Evolutionary conservation across 2,113 vertebrate species (phyloP), one percentile per base, ranked within the genome.

Genomic region (Brachypodius melanocephalos): DNA sequence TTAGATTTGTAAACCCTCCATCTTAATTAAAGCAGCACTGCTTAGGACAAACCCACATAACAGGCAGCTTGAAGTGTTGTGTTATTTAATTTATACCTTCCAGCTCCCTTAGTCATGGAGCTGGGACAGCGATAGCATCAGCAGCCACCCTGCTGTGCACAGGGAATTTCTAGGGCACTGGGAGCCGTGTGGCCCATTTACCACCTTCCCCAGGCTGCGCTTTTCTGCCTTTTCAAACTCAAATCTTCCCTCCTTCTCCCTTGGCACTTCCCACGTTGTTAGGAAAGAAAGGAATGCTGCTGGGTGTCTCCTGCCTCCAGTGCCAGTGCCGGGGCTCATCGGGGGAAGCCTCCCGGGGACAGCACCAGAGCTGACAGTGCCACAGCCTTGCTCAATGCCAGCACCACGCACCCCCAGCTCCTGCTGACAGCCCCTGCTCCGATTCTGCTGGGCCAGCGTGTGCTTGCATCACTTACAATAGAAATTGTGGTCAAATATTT

Each of bases 1-100:
- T 80, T 90, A 40, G 90, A 83, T 92, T 88, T 94, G 94, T 90
- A 96, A 95, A 71, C 96, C 58, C 93, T 55, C 66, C 34, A 2
- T 88, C 91, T 68, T 89, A 81, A 95, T 96, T 89, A 96, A 87
- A 91, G 87, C 89, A 20, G 91, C 71, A 0, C 69, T n/a, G 87
- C 95, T 72, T 76, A 82, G 94, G 94, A 94, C 91, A 54, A 93
- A 85, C 89, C 94, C 94, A 82, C 91, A 78, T 8, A 75, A 95
- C 89, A 95, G 95, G 93, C 95, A 38, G 91, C 89, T 95, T 8
- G 9, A 12, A 75, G 80, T 52, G 68, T 4, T 86, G 55, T 77
- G 79, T 76, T 93, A 69, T 84, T 94, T 94, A 59, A 92, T 90
- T 88, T 72, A 51, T 86, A 77, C 94, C 92, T 94, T 36, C 68